Percentiles rank a stretch among this genome's conserved stretches.
Evolutionary conservation across 2,113 vertebrate genomes (phyloP).

Genomic region (Lichenostomus cassidix): DNA sequence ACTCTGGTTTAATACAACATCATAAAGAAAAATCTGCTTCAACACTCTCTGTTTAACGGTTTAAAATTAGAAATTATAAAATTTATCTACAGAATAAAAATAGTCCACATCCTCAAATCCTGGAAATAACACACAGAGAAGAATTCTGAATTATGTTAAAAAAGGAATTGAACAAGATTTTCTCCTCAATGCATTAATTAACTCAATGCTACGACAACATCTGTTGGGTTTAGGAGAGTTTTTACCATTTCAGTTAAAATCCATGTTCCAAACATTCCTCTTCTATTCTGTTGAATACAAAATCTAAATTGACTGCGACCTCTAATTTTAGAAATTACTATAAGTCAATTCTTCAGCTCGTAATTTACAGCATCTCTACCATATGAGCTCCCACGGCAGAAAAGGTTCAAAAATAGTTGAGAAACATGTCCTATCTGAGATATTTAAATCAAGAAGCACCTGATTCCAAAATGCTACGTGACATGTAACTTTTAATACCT

Average conservation of each 20-base stretch:
- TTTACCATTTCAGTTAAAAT: not conserved
- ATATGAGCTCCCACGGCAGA: not conserved
- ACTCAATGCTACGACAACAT: not conserved
- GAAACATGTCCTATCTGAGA: not conserved
- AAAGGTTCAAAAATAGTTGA: not conserved
- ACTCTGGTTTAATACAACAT: not conserved
- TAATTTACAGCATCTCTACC: not conserved
- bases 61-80: not conserved
- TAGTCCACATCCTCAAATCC: not conserved
- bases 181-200: not conserved
- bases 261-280: not conserved
- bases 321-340: not conserved
- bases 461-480: not conserved
- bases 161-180: not conserved
- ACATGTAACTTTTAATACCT: not conserved
- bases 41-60: not conserved
- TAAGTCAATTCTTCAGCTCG: not conserved
- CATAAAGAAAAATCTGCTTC: not conserved
- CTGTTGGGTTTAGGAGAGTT: not conserved
- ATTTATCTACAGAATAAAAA: not conserved
- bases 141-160: not conserved
- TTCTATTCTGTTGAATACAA: not conserved
- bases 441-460: not conserved
- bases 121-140: not conserved
- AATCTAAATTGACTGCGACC: not conserved